phyloP scores from a whole-genome alignment of 2,113 vertebrate species.

The Centropus unirufus region DNA sequence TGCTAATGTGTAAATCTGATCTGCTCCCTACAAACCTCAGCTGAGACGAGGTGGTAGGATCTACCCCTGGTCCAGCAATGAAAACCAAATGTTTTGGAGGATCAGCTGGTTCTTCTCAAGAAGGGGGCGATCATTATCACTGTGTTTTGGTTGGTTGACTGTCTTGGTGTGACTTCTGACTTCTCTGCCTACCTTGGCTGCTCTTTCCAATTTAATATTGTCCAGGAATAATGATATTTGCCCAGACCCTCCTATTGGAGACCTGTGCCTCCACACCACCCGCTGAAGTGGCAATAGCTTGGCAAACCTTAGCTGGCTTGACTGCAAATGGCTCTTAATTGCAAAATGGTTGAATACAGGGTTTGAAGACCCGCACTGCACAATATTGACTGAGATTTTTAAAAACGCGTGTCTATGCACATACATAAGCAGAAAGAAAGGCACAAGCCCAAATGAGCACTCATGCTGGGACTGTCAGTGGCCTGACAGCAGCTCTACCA shows the following conservation, averaged over 20 bases:
- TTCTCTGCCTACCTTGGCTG: background rate
- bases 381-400: background rate
- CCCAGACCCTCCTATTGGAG: background rate
- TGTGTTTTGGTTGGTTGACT: background rate
- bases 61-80: background rate
- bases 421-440: background rate
- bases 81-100: background rate
- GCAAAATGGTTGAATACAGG: background rate
- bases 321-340: background rate
- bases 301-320: background rate
- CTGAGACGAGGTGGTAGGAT: background rate
- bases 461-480: fast-evolving
- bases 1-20: background rate
- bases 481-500: background rate
- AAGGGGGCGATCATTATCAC: fast-evolving
- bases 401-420: background rate
- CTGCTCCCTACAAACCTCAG: background rate
- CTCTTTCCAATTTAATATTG: background rate
- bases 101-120: background rate
- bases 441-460: background rate
- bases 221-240: background rate
- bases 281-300: background rate
- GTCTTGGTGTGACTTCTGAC: background rate
- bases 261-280: background rate
- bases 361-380: background rate